A percentile compares a stretch with the other conserved stretches of the same genome.
Evolutionary conservation across 1,140 invertebrate genomes (phyloP).

Genomic region (Macrosteles quadrilineatus): DNA sequence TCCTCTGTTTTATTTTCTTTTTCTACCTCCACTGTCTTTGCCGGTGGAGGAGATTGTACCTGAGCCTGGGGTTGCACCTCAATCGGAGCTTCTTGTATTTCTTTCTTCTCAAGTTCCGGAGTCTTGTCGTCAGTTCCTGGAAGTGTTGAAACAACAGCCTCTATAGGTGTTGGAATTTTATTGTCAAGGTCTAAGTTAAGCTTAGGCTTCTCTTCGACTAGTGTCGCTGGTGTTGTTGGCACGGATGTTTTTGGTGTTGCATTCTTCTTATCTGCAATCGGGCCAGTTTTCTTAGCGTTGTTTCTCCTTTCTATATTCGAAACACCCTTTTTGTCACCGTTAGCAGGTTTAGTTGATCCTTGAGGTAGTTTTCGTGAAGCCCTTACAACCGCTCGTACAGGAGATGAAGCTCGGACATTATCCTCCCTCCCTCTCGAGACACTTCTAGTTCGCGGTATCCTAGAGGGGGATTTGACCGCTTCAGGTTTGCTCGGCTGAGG

Average conservation of each 20-base stretch:
- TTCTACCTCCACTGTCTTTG: not conserved
- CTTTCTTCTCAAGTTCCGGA: slow-evolving; percentile 12
- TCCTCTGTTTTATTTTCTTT: too few relatives aligned
- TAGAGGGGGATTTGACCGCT: not conserved
- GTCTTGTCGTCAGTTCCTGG: slow-evolving; percentile 6
- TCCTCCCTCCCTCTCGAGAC: not conserved
- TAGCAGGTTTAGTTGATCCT: not conserved
- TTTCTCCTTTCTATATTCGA: too few relatives aligned
- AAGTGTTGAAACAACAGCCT: not conserved
- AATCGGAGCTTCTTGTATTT: not conserved
- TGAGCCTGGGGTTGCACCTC: not conserved
- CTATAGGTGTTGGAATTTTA: not conserved
- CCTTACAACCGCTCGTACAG: slow-evolving; percentile 19
- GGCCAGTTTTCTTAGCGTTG: too few relatives aligned
- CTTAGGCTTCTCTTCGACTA: not conserved
- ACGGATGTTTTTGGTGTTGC: too few relatives aligned
- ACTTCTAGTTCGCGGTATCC: slow-evolving; percentile 8
- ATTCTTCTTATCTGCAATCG: too few relatives aligned
- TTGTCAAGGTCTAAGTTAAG: not conserved
- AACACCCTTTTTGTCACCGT: too few relatives aligned
- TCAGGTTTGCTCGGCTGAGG: slow-evolving; percentile 16
- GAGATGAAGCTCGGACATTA: slow-evolving; percentile 22
- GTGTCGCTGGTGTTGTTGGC: not conserved
- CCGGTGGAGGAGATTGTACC: not conserved
- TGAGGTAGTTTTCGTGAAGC: not conserved